Evolutionary conservation across 1,140 invertebrate genomes (phyloP), one percentile per base, ranked within the genome.

Genomic region (Archegozetes longisetosus): DNA sequence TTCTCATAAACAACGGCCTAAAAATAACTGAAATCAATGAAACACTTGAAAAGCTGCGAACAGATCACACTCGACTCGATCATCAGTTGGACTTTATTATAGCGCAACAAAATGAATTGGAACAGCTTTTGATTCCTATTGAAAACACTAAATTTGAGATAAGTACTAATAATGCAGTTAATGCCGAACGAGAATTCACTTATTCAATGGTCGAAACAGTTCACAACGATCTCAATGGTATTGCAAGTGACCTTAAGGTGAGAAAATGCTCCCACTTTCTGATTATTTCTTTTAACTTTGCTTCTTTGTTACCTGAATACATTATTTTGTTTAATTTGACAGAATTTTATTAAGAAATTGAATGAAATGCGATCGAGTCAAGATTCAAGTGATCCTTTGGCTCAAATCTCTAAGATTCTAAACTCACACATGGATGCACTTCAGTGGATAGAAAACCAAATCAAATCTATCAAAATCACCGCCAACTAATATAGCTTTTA

Each of bases 341-440:
- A 63, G 48, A 53, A 24, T 24, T 56, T 64, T 32, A 64, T 64
- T 47, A 48, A 57, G 40, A 55, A 64, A 52, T 55, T 64, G 17
- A 61, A 64, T 29, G 60, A 64, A 53, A 47, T 29, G 9, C 55
- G 58, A 53, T 12, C 54, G 1, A 60, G 25, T 58, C 14, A 54
- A 47, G 60, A 62, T 60, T 32, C 32, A 9, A 54, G 40, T 51
- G 25, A 65, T 64, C 72, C 85, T 79, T 84, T 93, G 51, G 82
- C 86, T 9, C 88, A 93, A 74, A 88, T 96, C 64, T 83, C 88
- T 1, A 85, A 86, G 65, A 93, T 96, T 64, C 74, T 97, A 0
- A 96, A 95, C 72, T 88, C 90, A 0, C 93, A 97, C 68, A 95
- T 94, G 84, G 90, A 91, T 61, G 91, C 88, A 0, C 76, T 97